Evolutionary conservation across 2,113 vertebrate species (phyloP).

Genomic region (Centropristis striata): DNA sequence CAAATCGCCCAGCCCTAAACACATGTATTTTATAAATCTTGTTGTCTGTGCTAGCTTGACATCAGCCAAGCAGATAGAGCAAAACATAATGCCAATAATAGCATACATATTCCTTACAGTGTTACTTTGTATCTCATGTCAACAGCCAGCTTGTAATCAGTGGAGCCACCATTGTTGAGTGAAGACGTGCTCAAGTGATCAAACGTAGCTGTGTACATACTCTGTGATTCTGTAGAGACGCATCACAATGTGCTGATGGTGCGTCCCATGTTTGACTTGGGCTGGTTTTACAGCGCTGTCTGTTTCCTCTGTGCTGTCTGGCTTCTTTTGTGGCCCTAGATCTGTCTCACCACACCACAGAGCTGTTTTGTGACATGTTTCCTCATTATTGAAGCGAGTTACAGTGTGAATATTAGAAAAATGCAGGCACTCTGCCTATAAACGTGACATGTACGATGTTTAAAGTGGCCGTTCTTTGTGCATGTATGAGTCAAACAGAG

Average conservation of each 20-base stretch:
- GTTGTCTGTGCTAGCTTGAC: not conserved
- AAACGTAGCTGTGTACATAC: not conserved
- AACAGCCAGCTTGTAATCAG: not conserved
- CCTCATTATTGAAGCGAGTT: slow-evolving; percentile 12
- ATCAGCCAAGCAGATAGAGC: not conserved
- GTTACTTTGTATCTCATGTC: not conserved
- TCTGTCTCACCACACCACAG: slow-evolving; percentile 41
- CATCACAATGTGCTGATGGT: slow-evolving; percentile 25
- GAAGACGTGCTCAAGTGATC: slow-evolving; percentile 6
- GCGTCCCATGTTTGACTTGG: slow-evolving; percentile 37
- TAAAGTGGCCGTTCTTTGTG: slow-evolving; percentile 44
- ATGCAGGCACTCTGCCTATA: slow-evolving; percentile 24
- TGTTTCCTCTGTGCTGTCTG: slow-evolving; percentile 48
- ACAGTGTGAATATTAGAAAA: slow-evolving; percentile 59
- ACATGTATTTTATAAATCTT: too few relatives aligned
- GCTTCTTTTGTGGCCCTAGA: slow-evolving; percentile 23
- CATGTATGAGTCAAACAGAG: slow-evolving; percentile 52
- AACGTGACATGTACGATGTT: slow-evolving; percentile 57
- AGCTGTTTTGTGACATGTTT: slow-evolving; percentile 19
- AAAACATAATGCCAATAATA: not conserved
- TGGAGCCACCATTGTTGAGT: not conserved
- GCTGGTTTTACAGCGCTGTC: slow-evolving; percentile 44
- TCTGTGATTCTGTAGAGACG: slow-evolving; percentile 33
- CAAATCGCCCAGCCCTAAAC: too few relatives aligned
- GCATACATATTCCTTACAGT: not conserved